A percentile compares a stretch with the other conserved stretches of the same genome.
These are phyloP conservation scores for Caerostris extrusa DNA, from an alignment of 1,140 invertebrate species.

Conservation along the genomic window DNA sequence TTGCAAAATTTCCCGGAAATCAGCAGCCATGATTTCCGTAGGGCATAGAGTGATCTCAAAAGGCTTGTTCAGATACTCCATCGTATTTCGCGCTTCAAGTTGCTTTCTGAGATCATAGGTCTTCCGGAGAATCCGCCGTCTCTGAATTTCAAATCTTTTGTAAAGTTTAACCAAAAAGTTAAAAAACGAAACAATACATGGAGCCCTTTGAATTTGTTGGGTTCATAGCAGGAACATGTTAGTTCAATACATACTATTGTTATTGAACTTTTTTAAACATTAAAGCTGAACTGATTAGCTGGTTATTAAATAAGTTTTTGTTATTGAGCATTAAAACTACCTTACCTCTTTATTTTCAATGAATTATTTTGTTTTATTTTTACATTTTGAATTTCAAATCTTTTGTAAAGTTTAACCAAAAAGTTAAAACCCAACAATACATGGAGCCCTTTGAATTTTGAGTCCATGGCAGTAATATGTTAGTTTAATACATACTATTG, in stretches of 20 bases:
- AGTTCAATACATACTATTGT: neutral
- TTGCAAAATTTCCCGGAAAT: conserved; percentile 20
- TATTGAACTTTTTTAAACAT: no score
- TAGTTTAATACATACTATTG: neutral
- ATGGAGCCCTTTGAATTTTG: neutral
- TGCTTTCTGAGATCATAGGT: neutral
- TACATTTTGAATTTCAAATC: neutral
- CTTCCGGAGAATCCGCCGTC: conserved; percentile 1
- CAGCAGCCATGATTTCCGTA: conserved; percentile 53
- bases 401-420: neutral
- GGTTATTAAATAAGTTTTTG: no score
- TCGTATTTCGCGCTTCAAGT: conserved; percentile 25
- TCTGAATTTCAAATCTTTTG: conserved; percentile 6
- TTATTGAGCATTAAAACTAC: no score
- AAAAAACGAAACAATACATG: neutral
- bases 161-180: neutral
- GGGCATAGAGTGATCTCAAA: conserved; percentile 50
- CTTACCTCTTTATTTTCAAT: neutral
- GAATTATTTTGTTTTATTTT: neutral
- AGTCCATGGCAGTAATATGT: neutral
- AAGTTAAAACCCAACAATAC: neutral
- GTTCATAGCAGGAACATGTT: neutral
- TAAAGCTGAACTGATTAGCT: no score
- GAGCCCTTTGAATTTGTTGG: neutral
- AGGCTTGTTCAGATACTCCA: conserved; percentile 51